phyloP scores from a whole-genome alignment of 2,888 invertebrate species.

The Chymomyza procnemis region DNA sequence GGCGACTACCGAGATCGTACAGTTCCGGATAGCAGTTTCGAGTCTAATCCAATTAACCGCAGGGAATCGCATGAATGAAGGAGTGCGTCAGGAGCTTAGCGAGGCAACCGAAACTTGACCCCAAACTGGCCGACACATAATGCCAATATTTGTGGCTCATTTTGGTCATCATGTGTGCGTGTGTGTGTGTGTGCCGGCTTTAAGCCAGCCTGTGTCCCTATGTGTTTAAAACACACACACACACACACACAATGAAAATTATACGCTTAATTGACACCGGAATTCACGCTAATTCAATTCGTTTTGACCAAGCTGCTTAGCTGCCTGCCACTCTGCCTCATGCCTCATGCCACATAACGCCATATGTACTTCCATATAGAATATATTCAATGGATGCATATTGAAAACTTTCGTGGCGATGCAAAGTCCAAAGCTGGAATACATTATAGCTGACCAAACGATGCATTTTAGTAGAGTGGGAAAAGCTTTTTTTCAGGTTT shows the following conservation, averaged over 20 bases:
- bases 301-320: conserved; percentile 14
- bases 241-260: conserved; percentile 28
- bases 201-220: conserved; percentile 10
- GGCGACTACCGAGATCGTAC: not conserved
- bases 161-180: conserved; percentile 8
- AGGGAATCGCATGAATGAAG: conserved; percentile 5
- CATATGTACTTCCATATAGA: not conserved
- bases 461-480: too few species aligned
- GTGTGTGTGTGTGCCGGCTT: conserved; percentile 24
- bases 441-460: too few species aligned
- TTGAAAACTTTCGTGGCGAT: too few species aligned
- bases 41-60: conserved; percentile 61
- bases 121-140: conserved; percentile 4
- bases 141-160: conserved; percentile 36
- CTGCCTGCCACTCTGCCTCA: conserved; percentile 16
- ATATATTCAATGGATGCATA: too few species aligned
- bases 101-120: not conserved
- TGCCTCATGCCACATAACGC: not conserved
- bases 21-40: conserved; percentile 25
- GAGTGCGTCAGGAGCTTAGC: conserved; percentile 8
- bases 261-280: conserved; percentile 63
- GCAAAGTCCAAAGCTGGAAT: too few species aligned
- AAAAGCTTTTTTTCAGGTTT: too few species aligned
- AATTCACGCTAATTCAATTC: conserved; percentile 61
- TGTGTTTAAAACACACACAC: conserved; percentile 6